A percentile compares a stretch with the other conserved stretches of the same genome.
phyloP scores from a whole-genome alignment of 2,113 vertebrate genomes.

The Poeciliopsis prolifica region DNA sequence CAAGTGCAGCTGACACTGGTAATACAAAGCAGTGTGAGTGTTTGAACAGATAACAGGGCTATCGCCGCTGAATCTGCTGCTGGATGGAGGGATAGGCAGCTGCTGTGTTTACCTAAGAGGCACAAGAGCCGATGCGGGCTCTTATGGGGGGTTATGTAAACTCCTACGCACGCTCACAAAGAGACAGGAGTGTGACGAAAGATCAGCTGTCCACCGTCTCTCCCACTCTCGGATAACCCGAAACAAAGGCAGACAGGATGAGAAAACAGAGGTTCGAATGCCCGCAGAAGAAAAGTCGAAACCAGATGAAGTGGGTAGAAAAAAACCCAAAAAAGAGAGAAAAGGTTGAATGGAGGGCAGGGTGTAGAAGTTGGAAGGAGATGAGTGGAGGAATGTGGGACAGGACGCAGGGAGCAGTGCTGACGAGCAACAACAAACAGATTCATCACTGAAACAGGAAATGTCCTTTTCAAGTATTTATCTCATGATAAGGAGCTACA shows the following conservation, averaged over 20 bases:
- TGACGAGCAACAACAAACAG: conserved; percentile 31
- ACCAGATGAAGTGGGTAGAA: conserved; percentile 39
- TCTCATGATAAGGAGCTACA: conserved; percentile 13
- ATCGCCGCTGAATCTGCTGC: conserved; percentile 51
- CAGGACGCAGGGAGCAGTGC: conserved; percentile 25
- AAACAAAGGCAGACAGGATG: conserved; percentile 31
- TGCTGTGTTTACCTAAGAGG: conserved; percentile 63
- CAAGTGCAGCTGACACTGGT: conserved; percentile 57
- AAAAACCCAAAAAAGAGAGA: not conserved
- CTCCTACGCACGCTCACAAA: conserved; percentile 55
- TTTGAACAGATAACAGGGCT: conserved; percentile 64
- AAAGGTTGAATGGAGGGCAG: conserved; percentile 52
- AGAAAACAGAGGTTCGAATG: conserved; percentile 14
- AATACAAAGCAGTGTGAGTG: conserved; percentile 60
- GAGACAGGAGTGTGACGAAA: conserved; percentile 32
- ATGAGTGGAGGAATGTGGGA: conserved; percentile 26
- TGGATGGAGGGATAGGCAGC: conserved; percentile 49
- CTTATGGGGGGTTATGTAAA: conserved; percentile 70
- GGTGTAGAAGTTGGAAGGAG: conserved; percentile 18
- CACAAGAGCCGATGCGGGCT: conserved; percentile 57
- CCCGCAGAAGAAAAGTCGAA: conserved; percentile 31
- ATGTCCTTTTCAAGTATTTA: conserved; percentile 17
- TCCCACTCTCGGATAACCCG: conserved; percentile 16
- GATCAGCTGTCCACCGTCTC: conserved; percentile 10
- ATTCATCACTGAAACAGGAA: conserved; percentile 49